These are phyloP conservation scores for Halocynthia roretzi DNA, from an alignment of 23 tunicate genomes.

Conservation along the genomic window DNA sequence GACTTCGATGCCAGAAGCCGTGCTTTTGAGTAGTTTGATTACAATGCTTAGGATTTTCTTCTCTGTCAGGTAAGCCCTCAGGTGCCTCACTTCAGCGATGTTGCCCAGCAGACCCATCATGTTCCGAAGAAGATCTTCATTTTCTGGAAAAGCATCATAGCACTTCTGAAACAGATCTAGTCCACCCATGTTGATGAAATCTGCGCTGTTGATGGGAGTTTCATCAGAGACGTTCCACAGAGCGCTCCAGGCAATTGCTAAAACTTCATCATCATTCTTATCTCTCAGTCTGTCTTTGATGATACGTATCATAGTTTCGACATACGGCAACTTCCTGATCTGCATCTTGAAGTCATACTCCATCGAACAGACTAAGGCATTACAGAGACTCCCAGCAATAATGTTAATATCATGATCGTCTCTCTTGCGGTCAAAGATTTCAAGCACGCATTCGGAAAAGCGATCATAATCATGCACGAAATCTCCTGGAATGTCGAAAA, in stretches of 20 bases:
- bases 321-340: conserved; percentile 22
- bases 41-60: conserved; percentile 20
- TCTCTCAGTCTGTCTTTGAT: conserved; percentile 27
- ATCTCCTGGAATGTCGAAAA: conserved; percentile 59
- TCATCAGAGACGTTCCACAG: conserved; percentile 92
- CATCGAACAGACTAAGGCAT: conserved; percentile 24
- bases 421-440: conserved; percentile 10
- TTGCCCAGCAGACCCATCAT: conserved; percentile 79
- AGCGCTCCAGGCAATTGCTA: conserved; percentile 65
- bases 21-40: conserved; percentile 9
- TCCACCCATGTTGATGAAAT: conserved; percentile 38
- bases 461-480: conserved; percentile 30
- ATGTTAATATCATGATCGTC: conserved; percentile 14
- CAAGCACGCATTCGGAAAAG: conserved; percentile 3
- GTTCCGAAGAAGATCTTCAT: conserved; percentile 43
- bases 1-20: conserved; percentile 43
- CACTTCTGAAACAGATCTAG: conserved; percentile 41
- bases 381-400: conserved; percentile 35
- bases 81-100: conserved; percentile 53
- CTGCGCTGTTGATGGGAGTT: conserved; percentile 60
- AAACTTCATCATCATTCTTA: conserved; percentile 44
- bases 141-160: conserved; percentile 1
- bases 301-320: conserved; percentile 27
- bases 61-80: conserved; percentile 35
- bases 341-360: conserved; percentile 38